Evolutionary conservation across 1,140 invertebrate genomes (phyloP), one percentile per base, ranked within the genome.

Genomic region (Drosophila prosaltans): DNA sequence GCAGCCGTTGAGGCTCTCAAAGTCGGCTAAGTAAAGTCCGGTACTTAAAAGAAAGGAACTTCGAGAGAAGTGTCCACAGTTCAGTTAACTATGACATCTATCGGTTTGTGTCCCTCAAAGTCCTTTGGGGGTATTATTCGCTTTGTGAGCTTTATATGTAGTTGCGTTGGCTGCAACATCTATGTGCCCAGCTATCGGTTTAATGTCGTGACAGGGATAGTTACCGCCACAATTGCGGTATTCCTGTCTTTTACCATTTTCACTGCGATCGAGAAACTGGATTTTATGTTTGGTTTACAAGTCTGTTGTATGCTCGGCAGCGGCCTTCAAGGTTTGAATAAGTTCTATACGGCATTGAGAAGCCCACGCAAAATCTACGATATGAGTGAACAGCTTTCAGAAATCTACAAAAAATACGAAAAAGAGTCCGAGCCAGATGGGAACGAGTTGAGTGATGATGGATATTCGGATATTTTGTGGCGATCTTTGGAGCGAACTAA

Each of bases 281-380:
- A 63, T 30, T 81, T 71, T 79, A 72, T 55, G 57, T 71, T 74
- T 21, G 3, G 67, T 21, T 7, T 84, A n/a, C 65, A 77, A 36
- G 76, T 71, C 3, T 57, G 60, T 10, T 66, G 63, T 7, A 77
- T 77, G 76, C 45, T 55, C 4, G 77, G 79, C 43, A 80, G 68
- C 28, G 79, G 69, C 0, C 1, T 79, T 0, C 79, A 81, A 10
- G 77, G 70, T 1, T 4, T 30, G 24, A 70, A 69, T 32, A 84
- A 84, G 40, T 11, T 84, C 2, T 54, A 36, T 5, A 39, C 66
- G 16, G 72, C 28, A 30, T 4, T 30, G 43, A 4, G 5, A 69
- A 0, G 36, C 26, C 1, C 51, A 4, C 7, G 9, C 1, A 55
- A 66, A 11, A 21, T 69, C 1, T 57, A 43, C 9, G 45, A 61